Evolutionary conservation across 2,797 vertebrate species (phyloP).

Genomic region (Schizopygopsis malacanthus): DNA sequence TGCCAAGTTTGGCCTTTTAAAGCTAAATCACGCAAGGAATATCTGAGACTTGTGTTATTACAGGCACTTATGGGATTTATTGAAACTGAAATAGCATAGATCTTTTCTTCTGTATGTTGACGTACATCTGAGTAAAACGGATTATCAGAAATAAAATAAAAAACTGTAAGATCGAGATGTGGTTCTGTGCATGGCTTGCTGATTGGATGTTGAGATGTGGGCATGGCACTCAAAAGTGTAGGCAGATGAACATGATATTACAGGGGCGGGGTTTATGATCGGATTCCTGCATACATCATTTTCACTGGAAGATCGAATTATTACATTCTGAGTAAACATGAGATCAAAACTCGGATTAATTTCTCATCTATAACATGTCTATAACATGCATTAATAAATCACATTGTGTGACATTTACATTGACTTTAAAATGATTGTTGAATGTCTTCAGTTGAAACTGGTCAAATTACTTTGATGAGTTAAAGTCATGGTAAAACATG

Average conservation of each 20-base stretch:
- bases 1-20: slow-evolving; percentile 50
- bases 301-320: neutral
- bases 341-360: neutral
- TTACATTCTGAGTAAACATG: neutral
- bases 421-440: neutral
- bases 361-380: neutral
- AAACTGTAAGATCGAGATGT: too few relatives aligned
- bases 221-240: too few relatives aligned
- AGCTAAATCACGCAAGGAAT: slow-evolving; percentile 58
- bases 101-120: too few relatives aligned
- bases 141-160: too few relatives aligned
- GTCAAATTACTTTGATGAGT: neutral
- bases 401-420: neutral
- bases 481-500: neutral
- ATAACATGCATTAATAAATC: neutral
- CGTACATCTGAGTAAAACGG: too few relatives aligned
- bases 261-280: too few relatives aligned
- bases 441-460: neutral
- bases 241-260: too few relatives aligned
- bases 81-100: too few relatives aligned
- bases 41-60: slow-evolving; percentile 6
- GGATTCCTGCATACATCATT: too few relatives aligned
- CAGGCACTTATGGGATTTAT: neutral
- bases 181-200: too few relatives aligned
- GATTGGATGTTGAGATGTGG: too few relatives aligned